Conservation (phyloP, 2,888 invertebrate genomes). For the Dynastes grantii region DNA sequence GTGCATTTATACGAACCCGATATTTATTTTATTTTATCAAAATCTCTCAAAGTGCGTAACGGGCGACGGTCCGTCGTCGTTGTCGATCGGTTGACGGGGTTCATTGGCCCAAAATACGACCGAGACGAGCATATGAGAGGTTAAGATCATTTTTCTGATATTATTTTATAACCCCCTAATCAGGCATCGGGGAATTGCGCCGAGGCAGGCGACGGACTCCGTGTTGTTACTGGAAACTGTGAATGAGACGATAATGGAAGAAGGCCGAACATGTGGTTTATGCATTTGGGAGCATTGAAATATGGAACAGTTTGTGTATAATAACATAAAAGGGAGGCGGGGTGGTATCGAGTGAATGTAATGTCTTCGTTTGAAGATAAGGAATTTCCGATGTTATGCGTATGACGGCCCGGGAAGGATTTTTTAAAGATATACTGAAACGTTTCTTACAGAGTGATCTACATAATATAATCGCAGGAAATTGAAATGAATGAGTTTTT, state of each 20-base stretch:
- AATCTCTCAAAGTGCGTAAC: conserved; percentile 14
- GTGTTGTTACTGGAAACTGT: not conserved
- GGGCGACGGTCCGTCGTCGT: conserved; percentile 20
- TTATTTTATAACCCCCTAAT: conserved; percentile 41
- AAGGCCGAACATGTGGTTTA: conserved; percentile 29
- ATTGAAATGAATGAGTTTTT: too few relatives aligned
- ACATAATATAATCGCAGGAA: too few relatives aligned
- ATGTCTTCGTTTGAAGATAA: not conserved
- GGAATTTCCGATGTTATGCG: too few relatives aligned
- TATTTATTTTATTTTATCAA: conserved; percentile 46
- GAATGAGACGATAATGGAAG: conserved; percentile 10
- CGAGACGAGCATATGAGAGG: conserved; percentile 25
- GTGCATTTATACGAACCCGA: conserved; percentile 2
- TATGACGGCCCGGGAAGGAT: too few relatives aligned
- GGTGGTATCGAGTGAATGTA: conserved; percentile 4
- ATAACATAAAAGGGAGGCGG: not conserved
- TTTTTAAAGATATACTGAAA: too few relatives aligned
- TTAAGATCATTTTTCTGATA: conserved; percentile 41
- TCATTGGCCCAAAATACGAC: conserved; percentile 41
- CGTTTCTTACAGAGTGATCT: too few relatives aligned
- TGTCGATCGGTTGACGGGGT: conserved; percentile 1
- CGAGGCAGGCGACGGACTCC: conserved; percentile 5
- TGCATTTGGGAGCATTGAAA: conserved; percentile 9
- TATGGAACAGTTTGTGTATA: not conserved
- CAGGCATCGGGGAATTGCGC: conserved; percentile 22